Percentiles rank a stretch among this genome's conserved stretches.
Evolutionary conservation across 2,797 vertebrate genomes (phyloP).

Genomic region (Fratercula arctica): DNA sequence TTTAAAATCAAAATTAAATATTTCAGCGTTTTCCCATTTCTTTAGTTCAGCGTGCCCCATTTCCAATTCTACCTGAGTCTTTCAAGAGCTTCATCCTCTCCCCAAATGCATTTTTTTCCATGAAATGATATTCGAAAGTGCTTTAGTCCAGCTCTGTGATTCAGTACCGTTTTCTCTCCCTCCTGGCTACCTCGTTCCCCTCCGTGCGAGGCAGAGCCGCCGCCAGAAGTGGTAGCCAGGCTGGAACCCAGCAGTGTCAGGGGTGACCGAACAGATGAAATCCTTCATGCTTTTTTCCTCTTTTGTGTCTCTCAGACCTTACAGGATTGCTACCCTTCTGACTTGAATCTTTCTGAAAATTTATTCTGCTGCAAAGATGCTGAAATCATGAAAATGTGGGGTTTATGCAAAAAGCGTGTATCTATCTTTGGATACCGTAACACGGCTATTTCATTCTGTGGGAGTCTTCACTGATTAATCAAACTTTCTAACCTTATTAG

Average conservation of each 20-base stretch:
- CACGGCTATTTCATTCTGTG: background rate
- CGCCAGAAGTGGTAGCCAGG: background rate
- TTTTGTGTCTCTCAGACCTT: background rate
- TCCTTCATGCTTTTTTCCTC: background rate
- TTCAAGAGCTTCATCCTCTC: background rate
- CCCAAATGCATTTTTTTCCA: background rate
- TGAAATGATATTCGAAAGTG: background rate
- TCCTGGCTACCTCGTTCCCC: background rate
- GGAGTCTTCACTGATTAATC: background rate
- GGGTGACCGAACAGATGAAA: background rate
- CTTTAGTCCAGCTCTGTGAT: background rate
- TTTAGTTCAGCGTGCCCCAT: background rate
- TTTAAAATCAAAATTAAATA: background rate
- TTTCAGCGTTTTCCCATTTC: background rate
- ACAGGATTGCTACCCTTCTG: background rate
- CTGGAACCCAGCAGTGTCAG: background rate
- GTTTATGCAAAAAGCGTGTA: background rate
- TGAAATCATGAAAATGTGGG: background rate
- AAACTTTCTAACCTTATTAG: background rate
- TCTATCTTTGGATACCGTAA: fast-evolving
- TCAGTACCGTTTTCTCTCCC: background rate
- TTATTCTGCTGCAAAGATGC: background rate
- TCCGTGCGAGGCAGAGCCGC: background rate
- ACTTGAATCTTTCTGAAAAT: background rate
- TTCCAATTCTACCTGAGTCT: background rate